Evolutionary conservation across 2,888 invertebrate genomes (phyloP).

Genomic region (Atethmia centrago): DNA sequence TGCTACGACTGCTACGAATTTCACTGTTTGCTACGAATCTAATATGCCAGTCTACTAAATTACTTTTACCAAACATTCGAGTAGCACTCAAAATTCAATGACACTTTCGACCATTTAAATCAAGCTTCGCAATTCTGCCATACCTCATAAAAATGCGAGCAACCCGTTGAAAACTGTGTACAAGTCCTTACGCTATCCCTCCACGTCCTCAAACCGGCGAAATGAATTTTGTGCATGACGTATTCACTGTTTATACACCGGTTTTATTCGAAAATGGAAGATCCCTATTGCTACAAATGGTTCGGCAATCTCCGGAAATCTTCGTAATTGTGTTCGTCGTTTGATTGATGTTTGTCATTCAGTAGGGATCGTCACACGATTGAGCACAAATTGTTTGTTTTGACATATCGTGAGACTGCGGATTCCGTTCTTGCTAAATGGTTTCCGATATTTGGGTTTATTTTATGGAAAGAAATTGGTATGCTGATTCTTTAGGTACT

Average conservation of each 20-base stretch:
- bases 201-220: slow-evolving; percentile 19
- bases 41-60: not conserved
- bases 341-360: slow-evolving; percentile 60
- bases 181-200: slow-evolving; percentile 30
- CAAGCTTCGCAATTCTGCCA: slow-evolving; percentile 6
- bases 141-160: slow-evolving; percentile 30
- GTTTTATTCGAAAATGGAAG: slow-evolving; percentile 51
- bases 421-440: slow-evolving; percentile 39
- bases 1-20: slow-evolving; percentile 21
- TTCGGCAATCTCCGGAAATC: slow-evolving; percentile 47
- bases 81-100: slow-evolving; percentile 4
- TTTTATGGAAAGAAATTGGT: not conserved
- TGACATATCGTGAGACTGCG: slow-evolving; percentile 31
- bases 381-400: slow-evolving; percentile 59
- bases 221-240: slow-evolving; percentile 55
- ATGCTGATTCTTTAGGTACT: not conserved
- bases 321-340: slow-evolving; percentile 45
- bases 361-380: slow-evolving; percentile 49
- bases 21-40: not conserved
- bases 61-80: not conserved
- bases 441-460: slow-evolving; percentile 44
- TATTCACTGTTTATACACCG: slow-evolving; percentile 49
- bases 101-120: slow-evolving; percentile 6
- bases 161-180: slow-evolving; percentile 33
- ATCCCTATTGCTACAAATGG: slow-evolving; percentile 36